phyloP scores from a whole-genome alignment of 2,797 vertebrate genomes.

The Amblyopsis hoosieri region DNA sequence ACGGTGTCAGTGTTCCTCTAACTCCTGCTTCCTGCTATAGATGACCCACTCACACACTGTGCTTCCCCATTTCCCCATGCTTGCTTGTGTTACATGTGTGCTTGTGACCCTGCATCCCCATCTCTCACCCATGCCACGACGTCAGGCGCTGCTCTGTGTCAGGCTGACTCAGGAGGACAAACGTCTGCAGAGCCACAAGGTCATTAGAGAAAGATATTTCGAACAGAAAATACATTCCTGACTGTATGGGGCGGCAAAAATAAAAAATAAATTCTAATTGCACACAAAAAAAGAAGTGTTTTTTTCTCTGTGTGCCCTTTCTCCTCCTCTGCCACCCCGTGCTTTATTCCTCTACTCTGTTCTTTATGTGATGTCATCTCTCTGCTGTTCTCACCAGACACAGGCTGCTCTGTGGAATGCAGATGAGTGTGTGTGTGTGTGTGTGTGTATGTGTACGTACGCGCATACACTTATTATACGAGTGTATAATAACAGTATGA shows the following conservation, averaged over 20 bases:
- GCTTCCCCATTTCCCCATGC: slow-evolving; percentile 12
- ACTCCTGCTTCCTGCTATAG: slow-evolving; percentile 10
- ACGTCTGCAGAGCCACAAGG: slow-evolving; percentile 69
- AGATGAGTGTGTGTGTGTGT: slow-evolving; percentile 53
- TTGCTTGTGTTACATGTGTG: too few species aligned
- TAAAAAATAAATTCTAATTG: too few species aligned
- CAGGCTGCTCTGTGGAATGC: slow-evolving; percentile 51
- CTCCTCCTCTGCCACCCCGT: not conserved
- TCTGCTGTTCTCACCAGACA: slow-evolving; percentile 55
- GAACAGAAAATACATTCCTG: too few species aligned
- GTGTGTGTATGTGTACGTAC: slow-evolving; percentile 10
- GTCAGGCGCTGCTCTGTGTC: not conserved
- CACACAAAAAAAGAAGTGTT: too few species aligned
- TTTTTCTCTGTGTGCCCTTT: not conserved
- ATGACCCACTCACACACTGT: slow-evolving; percentile 6
- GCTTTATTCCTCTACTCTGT: slow-evolving; percentile 45
- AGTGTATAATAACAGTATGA: slow-evolving; percentile 23
- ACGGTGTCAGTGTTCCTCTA: not conserved
- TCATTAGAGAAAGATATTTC: slow-evolving; percentile 56
- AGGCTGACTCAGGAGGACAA: slow-evolving; percentile 37
- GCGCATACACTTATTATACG: not conserved
- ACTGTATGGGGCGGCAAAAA: too few species aligned
- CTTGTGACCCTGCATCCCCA: not conserved
- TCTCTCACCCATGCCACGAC: not conserved
- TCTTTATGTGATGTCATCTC: slow-evolving; percentile 65